A percentile compares a stretch with the other conserved stretches of the same genome.
Conservation (phyloP, 2,113 vertebrate species). For the Strigops habroptila region DNA sequence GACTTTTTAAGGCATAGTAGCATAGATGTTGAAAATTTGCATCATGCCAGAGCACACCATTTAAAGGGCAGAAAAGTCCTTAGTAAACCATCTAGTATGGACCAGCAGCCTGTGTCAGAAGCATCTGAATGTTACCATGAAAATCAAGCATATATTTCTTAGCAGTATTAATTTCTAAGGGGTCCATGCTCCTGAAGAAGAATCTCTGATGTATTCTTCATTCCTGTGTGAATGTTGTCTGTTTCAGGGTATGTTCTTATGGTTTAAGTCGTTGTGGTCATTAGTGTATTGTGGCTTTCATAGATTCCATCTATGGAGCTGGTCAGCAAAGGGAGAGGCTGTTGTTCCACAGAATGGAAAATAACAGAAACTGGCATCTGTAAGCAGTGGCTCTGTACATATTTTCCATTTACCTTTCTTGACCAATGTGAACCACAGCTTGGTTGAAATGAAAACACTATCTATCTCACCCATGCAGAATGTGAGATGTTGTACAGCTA, state of each 20-base stretch:
- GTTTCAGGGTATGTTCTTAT: not conserved
- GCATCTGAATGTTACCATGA: not conserved
- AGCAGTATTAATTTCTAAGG: not conserved
- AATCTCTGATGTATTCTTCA: not conserved
- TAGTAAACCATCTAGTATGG: not conserved
- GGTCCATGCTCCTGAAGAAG: not conserved
- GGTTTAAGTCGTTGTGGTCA: not conserved
- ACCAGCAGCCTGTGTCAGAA: not conserved
- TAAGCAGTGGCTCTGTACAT: not conserved
- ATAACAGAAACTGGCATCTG: not conserved
- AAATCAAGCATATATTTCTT: not conserved
- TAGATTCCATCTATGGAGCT: not conserved
- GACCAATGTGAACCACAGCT: not conserved
- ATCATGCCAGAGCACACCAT: not conserved
- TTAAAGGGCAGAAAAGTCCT: not conserved
- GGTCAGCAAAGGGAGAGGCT: not conserved
- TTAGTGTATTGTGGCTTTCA: not conserved
- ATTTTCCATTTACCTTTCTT: not conserved
- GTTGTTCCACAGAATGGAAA: not conserved
- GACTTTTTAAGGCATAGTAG: not conserved
- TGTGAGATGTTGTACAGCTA: not conserved
- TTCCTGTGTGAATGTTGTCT: not conserved
- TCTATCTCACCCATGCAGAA: not conserved
- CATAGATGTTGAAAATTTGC: not conserved
- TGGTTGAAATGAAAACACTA: not conserved